Conservation (phyloP, 1,140 invertebrate species). For the Zaprionus kolodkinae region DNA sequence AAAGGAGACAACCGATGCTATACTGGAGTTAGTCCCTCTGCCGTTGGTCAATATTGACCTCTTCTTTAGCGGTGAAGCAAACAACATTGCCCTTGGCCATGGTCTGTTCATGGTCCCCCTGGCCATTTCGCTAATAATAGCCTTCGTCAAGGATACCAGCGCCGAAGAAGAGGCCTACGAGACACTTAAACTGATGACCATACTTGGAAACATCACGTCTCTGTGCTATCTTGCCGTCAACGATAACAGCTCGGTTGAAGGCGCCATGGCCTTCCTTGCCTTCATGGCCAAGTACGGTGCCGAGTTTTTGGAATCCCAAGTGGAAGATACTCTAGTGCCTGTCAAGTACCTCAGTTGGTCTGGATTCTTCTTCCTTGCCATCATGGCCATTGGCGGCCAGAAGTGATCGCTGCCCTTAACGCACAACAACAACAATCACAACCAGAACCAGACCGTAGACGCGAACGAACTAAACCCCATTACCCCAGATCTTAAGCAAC, state of each 20-base stretch:
- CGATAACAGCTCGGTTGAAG: constrained; percentile 55
- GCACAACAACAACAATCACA: neutral
- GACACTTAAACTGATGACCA: constrained; percentile 62
- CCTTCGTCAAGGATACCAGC: constrained; percentile 21
- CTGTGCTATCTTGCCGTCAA: constrained; percentile 68
- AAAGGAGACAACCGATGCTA: constrained; percentile 2
- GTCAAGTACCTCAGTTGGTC: constrained; percentile 55
- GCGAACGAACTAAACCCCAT: neutral
- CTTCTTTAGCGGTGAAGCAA: constrained; percentile 49
- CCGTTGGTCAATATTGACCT: constrained; percentile 70
- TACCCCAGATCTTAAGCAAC: neutral
- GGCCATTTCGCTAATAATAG: constrained; percentile 39
- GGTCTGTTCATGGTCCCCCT: constrained; percentile 71
- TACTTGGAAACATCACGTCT: constrained; percentile 73
- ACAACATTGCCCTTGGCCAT: constrained; percentile 70
- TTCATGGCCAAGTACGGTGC: constrained; percentile 69
- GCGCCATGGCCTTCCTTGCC: constrained; percentile 68
- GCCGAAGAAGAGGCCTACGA: constrained; percentile 11
- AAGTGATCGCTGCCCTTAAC: neutral
- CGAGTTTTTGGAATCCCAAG: constrained; percentile 22
- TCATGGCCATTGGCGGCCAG: constrained; percentile 3
- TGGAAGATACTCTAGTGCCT: constrained; percentile 22
- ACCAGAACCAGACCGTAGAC: neutral
- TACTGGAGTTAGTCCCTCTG: constrained; percentile 66
- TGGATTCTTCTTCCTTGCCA: constrained; percentile 51